These are phyloP conservation scores for Hirundo rustica DNA, from an alignment of 2,797 vertebrate genomes.

Conservation along the genomic window DNA sequence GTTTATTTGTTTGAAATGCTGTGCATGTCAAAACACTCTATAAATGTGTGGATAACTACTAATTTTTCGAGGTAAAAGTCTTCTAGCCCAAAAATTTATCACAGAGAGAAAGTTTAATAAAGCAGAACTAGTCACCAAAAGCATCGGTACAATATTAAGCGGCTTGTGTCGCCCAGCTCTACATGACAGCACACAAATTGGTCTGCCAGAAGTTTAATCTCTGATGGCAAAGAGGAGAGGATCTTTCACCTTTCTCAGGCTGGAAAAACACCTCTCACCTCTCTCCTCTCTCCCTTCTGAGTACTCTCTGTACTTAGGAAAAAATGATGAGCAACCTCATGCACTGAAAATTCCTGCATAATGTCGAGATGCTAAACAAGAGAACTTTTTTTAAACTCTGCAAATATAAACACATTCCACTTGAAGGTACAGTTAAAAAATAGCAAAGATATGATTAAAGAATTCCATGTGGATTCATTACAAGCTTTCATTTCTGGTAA, in stretches of 20 bases:
- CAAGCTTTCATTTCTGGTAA: slow-evolving; percentile 76
- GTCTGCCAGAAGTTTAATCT: not conserved
- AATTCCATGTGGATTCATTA: slow-evolving; percentile 73
- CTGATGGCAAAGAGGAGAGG: not conserved
- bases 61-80: slow-evolving; percentile 49
- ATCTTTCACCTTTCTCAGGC: slow-evolving; percentile 50
- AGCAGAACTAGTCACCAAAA: slow-evolving; percentile 44
- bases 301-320: slow-evolving; percentile 55
- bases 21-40: not conserved
- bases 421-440: slow-evolving; percentile 71
- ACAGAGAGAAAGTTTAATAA: slow-evolving; percentile 52
- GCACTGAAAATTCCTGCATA: slow-evolving; percentile 61
- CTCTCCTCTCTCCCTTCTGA: slow-evolving; percentile 22
- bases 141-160: slow-evolving; percentile 27
- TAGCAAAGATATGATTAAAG: slow-evolving; percentile 72
- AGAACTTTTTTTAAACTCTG: slow-evolving; percentile 23
- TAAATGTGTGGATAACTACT: not conserved
- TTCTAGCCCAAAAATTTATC: slow-evolving; percentile 37
- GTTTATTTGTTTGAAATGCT: not conserved
- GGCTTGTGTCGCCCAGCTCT: slow-evolving; percentile 47
- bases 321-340: slow-evolving; percentile 54
- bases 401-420: slow-evolving; percentile 68
- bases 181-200: not conserved
- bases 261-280: slow-evolving; percentile 47
- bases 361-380: slow-evolving; percentile 47